Base-by-base conservation (phyloP, 2,888 invertebrate species). In the Helobdella robusta region DNA sequence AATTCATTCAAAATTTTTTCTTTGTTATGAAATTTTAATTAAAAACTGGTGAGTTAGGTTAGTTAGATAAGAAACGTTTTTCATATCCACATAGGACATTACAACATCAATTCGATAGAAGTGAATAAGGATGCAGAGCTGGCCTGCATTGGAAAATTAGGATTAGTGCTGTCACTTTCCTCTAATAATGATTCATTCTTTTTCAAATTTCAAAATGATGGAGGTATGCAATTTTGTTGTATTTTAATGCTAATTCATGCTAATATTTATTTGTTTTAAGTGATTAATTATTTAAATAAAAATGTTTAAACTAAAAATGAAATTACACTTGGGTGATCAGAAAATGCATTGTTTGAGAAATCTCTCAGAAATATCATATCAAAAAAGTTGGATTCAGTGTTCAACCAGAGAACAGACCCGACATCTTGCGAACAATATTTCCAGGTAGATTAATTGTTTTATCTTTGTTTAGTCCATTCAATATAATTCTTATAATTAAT, bases 381-480 rank as follows among this genome's bases (percentile, higher is more conserved):
- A 66, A 69, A 70, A 59, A 72, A 74, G 8, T 67, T 71, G 48
- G 71, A 71, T 48, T 95, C 94, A 0, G 89, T 90, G 71, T 95
- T 97, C 81, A 89, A 91, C 65, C 89, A 91, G 74, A 85, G 97
- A 76, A 98, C 97, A 30, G 97, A 98, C 79, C 93, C 95, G 79
- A 90, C 94, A 1, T 97, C 97, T 64, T 97, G 97, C 69, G 89
- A 89, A 82, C 97, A 98, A 81, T 98, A 98, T 84, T 97, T 97
- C 79, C 94, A 84, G 80, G 84, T 83, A 71, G 25, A n/a, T n/a
- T 40, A 40, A n/a, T 40, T 40, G 44, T n/a, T 40, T 11, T 40
- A 32, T 11, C 2, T 4, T 15, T 18, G 18, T 23, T 11, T 18
- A 25, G 6, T 25, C 11, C 11, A 58, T 32, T 58, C 6, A 58